Conservation (phyloP, 1,140 invertebrate species). For the Brachystomella parvula region DNA sequence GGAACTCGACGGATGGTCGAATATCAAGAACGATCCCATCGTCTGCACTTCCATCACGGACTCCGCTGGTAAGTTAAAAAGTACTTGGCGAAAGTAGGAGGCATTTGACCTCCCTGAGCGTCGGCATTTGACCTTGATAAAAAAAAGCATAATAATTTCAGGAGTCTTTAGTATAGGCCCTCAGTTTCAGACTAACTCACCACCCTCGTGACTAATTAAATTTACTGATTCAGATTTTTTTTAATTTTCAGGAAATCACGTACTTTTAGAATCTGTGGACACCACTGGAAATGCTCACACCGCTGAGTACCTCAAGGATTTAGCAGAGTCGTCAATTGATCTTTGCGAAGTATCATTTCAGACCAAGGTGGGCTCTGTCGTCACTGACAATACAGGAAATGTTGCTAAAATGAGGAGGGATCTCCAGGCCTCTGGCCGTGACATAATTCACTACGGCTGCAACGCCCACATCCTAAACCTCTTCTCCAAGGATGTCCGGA, state of each 20-base stretch:
- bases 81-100: too few species aligned
- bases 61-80: neutral
- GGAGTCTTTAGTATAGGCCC: too few species aligned
- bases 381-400: neutral
- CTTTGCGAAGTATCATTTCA: neutral
- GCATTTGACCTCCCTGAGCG: too few species aligned
- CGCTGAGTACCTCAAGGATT: neutral
- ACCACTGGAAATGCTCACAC: constrained; percentile 7
- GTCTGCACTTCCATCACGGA: constrained; percentile 1
- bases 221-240: too few species aligned
- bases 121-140: too few species aligned
- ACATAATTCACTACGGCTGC: constrained; percentile 7
- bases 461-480: neutral
- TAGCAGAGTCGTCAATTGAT: neutral
- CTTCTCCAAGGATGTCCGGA: neutral
- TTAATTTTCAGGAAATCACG: neutral
- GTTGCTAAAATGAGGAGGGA: neutral
- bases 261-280: neutral
- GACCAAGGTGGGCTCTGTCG: neutral
- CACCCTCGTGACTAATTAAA: too few species aligned
- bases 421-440: neutral
- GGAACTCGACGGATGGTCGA: constrained; percentile 1
- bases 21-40: neutral
- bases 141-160: too few species aligned
- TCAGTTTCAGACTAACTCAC: too few species aligned